A percentile compares a stretch with the other conserved stretches of the same genome.
Conservation (phyloP, 2,797 vertebrate species). For the Tangara arthus region DNA sequence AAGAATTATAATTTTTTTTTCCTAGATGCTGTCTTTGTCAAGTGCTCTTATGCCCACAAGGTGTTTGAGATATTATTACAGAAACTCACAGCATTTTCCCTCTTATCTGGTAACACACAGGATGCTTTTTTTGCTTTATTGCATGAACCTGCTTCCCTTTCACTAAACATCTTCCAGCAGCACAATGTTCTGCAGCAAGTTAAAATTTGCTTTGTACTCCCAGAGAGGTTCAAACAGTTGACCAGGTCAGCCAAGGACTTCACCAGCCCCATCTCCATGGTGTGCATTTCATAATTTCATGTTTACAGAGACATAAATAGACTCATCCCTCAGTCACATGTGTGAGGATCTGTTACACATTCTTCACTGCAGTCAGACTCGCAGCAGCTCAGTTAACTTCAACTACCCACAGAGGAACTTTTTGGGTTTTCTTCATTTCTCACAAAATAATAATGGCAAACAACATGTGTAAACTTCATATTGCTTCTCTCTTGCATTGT, state of each 20-base stretch:
- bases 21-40: neutral
- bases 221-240: neutral
- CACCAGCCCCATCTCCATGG: neutral
- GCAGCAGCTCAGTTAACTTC: neutral
- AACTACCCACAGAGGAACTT: neutral
- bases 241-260: slow-evolving; percentile 21
- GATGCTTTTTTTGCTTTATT: neutral
- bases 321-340: slow-evolving; percentile 41
- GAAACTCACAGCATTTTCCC: neutral
- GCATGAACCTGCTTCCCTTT: neutral
- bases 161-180: neutral
- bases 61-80: neutral
- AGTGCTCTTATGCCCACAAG: neutral
- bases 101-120: neutral
- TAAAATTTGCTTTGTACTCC: neutral
- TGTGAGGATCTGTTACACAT: slow-evolving; percentile 38
- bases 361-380: neutral
- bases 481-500: neutral
- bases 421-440: neutral
- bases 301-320: slow-evolving; percentile 66
- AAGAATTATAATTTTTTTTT: neutral
- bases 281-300: slow-evolving; percentile 3
- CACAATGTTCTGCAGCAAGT: neutral
- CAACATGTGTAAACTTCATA: rapidly evolving
- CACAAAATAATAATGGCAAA: neutral